Conservation (phyloP, 2,888 invertebrate genomes). For the Lasioglossum morio region DNA sequence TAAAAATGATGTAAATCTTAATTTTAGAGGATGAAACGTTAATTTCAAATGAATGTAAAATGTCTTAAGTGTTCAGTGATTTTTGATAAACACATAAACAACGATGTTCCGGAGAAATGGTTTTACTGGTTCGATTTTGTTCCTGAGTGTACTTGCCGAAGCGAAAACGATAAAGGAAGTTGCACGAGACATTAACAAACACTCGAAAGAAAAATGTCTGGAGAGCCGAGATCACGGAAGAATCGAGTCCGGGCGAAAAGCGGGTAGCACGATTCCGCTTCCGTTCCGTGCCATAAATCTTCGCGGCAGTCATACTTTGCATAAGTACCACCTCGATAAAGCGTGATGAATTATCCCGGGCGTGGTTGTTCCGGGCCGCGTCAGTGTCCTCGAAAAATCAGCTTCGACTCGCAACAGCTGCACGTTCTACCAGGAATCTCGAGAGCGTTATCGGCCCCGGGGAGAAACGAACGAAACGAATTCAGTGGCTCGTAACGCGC, state of each 20-base stretch:
- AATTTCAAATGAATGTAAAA: background rate
- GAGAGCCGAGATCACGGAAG: background rate
- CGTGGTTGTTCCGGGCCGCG: slow-evolving; percentile 34
- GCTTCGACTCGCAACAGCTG: slow-evolving; percentile 9
- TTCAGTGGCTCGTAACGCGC: slow-evolving; percentile 16
- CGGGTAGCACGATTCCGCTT: background rate
- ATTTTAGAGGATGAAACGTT: no score
- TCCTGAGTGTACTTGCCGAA: background rate
- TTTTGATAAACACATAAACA: background rate
- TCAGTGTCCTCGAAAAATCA: background rate
- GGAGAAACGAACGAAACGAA: slow-evolving; percentile 14
- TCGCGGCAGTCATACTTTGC: slow-evolving; percentile 16
- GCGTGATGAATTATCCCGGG: slow-evolving; percentile 44
- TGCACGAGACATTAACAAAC: background rate
- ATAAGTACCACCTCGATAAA: slow-evolving; percentile 47
- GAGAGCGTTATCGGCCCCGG: slow-evolving; percentile 1
- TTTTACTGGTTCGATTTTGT: background rate
- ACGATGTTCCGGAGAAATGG: background rate
- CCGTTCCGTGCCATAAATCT: slow-evolving; percentile 38
- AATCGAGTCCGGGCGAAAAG: background rate
- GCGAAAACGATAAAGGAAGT: background rate
- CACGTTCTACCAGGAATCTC: background rate
- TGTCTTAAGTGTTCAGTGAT: background rate
- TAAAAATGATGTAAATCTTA: no score
- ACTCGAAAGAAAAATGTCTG: background rate